These are phyloP conservation scores for Mesoclemmys tuberculata DNA, from an alignment of 2,113 vertebrate genomes.

Conservation along the genomic window DNA sequence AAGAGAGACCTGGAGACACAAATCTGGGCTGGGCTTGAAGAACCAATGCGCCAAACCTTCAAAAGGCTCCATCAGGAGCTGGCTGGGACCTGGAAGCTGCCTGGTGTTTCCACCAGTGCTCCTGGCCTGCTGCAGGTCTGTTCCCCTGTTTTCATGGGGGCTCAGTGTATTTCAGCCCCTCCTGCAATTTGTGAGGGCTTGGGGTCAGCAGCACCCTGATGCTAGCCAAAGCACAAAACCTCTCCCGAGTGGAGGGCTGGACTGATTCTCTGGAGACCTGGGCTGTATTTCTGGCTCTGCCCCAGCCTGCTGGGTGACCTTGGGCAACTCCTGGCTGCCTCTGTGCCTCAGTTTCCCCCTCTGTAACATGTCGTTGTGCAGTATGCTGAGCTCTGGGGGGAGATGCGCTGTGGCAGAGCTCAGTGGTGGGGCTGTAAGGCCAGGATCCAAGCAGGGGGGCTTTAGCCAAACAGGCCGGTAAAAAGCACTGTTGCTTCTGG, in stretches of 20 bases:
- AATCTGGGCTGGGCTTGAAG: background rate
- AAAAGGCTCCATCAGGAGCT: background rate
- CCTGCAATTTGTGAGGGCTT: background rate
- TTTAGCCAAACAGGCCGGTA: background rate
- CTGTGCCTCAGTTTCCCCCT: background rate
- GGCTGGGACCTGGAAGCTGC: background rate
- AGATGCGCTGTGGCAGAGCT: background rate
- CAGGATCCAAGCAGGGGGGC: background rate
- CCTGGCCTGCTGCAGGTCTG: background rate
- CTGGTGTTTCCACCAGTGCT: background rate
- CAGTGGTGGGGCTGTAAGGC: background rate
- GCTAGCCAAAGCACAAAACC: background rate
- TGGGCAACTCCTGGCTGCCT: background rate
- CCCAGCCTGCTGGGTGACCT: background rate
- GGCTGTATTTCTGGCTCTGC: background rate
- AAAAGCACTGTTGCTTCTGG: background rate
- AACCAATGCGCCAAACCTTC: background rate
- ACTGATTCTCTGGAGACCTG: background rate
- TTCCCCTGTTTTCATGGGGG: background rate
- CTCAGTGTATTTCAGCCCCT: background rate
- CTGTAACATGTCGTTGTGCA: background rate
- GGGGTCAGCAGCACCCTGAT: background rate
- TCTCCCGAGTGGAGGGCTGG: accelerated
- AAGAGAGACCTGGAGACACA: background rate
- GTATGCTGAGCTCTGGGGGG: background rate